A percentile compares a stretch with the other conserved stretches of the same genome.
Conservation (phyloP, 35 echinoderm and acorn worm genomes). For the Apostichopus californicus region DNA sequence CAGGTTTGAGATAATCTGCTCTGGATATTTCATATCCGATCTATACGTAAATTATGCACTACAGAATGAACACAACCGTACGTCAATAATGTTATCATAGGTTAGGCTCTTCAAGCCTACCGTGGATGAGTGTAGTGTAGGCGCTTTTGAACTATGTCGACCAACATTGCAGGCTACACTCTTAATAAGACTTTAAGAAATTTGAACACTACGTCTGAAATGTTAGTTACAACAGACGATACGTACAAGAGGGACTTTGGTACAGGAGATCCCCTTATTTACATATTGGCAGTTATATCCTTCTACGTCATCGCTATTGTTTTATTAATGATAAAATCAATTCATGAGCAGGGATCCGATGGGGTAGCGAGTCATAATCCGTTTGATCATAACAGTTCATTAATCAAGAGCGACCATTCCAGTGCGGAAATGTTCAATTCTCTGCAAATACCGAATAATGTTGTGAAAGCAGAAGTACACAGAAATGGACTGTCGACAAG, state of each 20-base stretch:
- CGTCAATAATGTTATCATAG: too few species aligned
- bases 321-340: constrained; percentile 58
- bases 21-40: too few species aligned
- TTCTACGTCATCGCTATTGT: constrained; percentile 63
- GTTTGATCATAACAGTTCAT: background rate
- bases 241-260: background rate
- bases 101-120: too few species aligned
- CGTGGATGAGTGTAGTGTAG: too few species aligned
- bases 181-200: background rate
- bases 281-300: constrained; percentile 59
- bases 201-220: background rate
- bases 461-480: background rate
- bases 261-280: constrained; percentile 49
- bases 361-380: background rate
- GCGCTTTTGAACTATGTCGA: background rate
- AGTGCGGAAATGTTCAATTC: background rate
- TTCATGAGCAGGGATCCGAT: constrained; percentile 36
- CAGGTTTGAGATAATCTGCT: too few species aligned
- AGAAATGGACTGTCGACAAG: background rate
- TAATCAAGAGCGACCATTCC: background rate
- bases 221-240: background rate
- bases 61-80: too few species aligned
- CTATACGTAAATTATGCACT: too few species aligned
- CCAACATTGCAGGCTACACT: background rate
- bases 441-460: background rate